Evolutionary conservation across 2,888 invertebrate genomes (phyloP).

Genomic region (Tachina lurida): DNA sequence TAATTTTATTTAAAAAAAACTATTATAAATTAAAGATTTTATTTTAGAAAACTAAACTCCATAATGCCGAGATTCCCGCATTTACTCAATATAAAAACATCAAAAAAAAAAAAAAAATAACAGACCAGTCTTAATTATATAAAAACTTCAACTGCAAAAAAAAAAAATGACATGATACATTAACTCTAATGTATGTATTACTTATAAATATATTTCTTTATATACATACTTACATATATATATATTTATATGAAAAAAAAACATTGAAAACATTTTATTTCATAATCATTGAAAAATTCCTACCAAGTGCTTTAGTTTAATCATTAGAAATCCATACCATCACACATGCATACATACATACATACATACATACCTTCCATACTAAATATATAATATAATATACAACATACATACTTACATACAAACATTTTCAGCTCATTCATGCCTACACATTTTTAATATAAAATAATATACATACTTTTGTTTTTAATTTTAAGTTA

Average conservation of each 20-base stretch:
- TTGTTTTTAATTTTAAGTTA: slow-evolving; percentile 17
- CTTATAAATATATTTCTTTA: slow-evolving; percentile 37
- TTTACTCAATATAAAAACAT: slow-evolving; percentile 45
- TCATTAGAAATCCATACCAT: slow-evolving; percentile 55
- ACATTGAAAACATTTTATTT: slow-evolving; percentile 69
- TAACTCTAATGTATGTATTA: slow-evolving; percentile 42
- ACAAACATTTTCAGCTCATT: slow-evolving; percentile 21
- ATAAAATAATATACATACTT: slow-evolving; percentile 3
- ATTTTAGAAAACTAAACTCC: slow-evolving; percentile 36
- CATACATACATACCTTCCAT: slow-evolving; percentile 15
- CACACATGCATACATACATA: slow-evolving; percentile 9
- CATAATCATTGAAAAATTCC: slow-evolving; percentile 70
- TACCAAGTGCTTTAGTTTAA: slow-evolving; percentile 70
- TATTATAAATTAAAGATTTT: slow-evolving; percentile 22
- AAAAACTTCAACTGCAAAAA: slow-evolving; percentile 19
- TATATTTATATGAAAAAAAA: slow-evolving; percentile 59
- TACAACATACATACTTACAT: slow-evolving; percentile 4
- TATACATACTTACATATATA: slow-evolving; percentile 33
- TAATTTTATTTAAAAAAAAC: slow-evolving; percentile 15
- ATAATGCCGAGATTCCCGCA: slow-evolving; percentile 65
- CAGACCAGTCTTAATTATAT: slow-evolving; percentile 54
- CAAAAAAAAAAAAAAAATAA: neutral
- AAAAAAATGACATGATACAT: slow-evolving; percentile 22
- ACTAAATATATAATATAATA: slow-evolving; percentile 11
- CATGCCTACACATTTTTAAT: slow-evolving; percentile 9